Base-by-base conservation (phyloP, 2,888 invertebrate genomes). In the Sturmia bella region DNA sequence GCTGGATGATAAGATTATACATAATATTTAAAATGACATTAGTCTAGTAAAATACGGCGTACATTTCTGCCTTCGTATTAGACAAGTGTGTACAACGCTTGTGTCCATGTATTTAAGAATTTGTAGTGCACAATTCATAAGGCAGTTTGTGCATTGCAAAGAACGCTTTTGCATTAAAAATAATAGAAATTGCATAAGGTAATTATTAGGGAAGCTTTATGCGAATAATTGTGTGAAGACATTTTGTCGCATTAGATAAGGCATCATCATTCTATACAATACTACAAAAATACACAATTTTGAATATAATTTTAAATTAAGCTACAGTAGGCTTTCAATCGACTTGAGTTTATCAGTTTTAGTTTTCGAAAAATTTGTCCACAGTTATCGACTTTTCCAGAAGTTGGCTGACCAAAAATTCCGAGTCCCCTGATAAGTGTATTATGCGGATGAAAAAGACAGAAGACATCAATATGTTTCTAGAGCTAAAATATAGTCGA, bases 1-100 rank as follows among this genome's bases (percentile, higher is more conserved):
- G 57, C 50, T 43, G 24, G 57, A 72, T 78, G 78, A 78, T 72
- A 78, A 72, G 78, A 78, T 78, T 78, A 78, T 72, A 43, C 72
- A 78, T 72, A 43, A 12, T 32, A 43, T 64, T 66, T 66, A 32
- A 64, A 77, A 72, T 66, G 57, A 78, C 72, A 72, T 72, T 72
- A 72, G 78, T 78, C 52, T 72, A 52, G 41, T 37, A 52, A 45
- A 41, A 63, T 39, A 50, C 12, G 37, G 13, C 27, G 2, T 24
- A 43, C 24, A 69, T 6, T 27, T 54, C 17, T 68, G 24, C 41
- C 41, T 21, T 52, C 32, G 32, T 32, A 7, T 32, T 1, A 7
- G 9, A 32, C 32, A 32, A 32, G 32, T 7, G n/a, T n/a, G n/a
- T n/a, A n/a, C n/a, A n/a, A 7, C 32, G 9, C 1, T 2, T 39